Evolutionary conservation across 1,140 invertebrate species (phyloP).

Genomic region (Diorhabda sublineata): DNA sequence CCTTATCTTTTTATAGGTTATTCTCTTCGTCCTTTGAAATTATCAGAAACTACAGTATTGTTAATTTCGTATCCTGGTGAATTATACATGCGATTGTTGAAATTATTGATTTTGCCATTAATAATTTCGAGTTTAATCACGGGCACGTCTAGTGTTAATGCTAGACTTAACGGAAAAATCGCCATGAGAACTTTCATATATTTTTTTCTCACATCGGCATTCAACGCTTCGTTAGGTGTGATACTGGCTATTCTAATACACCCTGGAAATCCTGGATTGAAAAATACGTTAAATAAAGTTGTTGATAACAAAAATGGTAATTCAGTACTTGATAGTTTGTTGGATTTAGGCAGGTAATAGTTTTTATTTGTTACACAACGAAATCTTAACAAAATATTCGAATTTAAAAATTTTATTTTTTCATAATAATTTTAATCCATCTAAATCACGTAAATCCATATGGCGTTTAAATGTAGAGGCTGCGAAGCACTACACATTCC

Average conservation of each 20-base stretch:
- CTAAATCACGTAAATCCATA: too few species aligned
- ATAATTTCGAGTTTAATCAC: constrained; percentile 73
- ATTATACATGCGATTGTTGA: constrained; percentile 81
- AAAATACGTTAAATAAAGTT: neutral
- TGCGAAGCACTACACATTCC: too few species aligned
- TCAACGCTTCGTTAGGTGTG: constrained; percentile 76
- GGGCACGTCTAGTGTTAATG: constrained; percentile 74
- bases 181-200: constrained; percentile 73
- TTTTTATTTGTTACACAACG: neutral
- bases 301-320: too few species aligned
- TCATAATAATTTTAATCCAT: too few species aligned
- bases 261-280: constrained; percentile 70
- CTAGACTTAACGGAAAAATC: constrained; percentile 80
- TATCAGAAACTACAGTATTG: constrained; percentile 69
- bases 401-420: too few species aligned
- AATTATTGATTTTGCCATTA: constrained; percentile 83
- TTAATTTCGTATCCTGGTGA: constrained; percentile 87
- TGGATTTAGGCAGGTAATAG: constrained; percentile 77
- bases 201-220: constrained; percentile 74
- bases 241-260: constrained; percentile 68
- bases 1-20: constrained; percentile 57
- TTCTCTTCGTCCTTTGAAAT: constrained; percentile 61
- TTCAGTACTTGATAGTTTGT: constrained; percentile 74
- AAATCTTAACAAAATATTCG: too few species aligned
- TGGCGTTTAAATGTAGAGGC: too few species aligned